phyloP scores from a whole-genome alignment of 2,113 vertebrate genomes.

The Bos indicus region DNA sequence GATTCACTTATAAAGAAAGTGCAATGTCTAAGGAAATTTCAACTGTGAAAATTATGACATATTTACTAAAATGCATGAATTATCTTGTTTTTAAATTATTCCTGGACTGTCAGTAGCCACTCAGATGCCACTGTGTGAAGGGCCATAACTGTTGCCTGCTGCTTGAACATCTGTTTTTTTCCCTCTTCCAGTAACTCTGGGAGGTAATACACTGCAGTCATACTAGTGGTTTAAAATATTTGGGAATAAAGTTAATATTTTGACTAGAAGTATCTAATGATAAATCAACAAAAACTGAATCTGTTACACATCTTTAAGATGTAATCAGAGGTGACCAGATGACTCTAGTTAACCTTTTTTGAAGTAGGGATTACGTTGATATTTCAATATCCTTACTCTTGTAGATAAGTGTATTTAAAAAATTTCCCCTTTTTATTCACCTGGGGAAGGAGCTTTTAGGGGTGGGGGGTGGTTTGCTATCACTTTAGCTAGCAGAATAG shows the following conservation, averaged over 20 bases:
- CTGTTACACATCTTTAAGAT: conserved; percentile 68
- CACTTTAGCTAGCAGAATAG: conserved; percentile 74
- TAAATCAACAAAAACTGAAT: conserved; percentile 69
- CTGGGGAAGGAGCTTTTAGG: conserved; percentile 46
- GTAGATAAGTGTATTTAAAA: conserved; percentile 74
- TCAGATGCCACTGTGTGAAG: conserved; percentile 72
- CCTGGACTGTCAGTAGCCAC: conserved; percentile 75
- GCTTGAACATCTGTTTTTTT: conserved; percentile 68
- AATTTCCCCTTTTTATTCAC: conserved; percentile 70
- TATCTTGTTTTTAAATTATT: conserved; percentile 78
- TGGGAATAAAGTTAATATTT: conserved; percentile 75
- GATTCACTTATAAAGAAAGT: conserved; percentile 76
- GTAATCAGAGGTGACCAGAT: conserved; percentile 66
- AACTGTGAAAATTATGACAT: conserved; percentile 82
- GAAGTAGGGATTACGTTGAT: conserved; percentile 61
- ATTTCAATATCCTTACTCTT: conserved; percentile 73
- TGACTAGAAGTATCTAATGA: conserved; percentile 71
- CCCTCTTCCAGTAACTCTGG: conserved; percentile 58
- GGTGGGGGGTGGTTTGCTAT: conserved; percentile 66
- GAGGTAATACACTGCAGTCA: conserved; percentile 62
- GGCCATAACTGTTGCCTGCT: conserved; percentile 78
- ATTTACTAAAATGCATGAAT: conserved; percentile 83
- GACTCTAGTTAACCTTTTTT: conserved; percentile 70
- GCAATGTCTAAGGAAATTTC: conserved; percentile 83
- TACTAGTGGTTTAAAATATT: conserved; percentile 73